Conservation (phyloP, 2,113 vertebrate species). For the Leptobrachium leishanense region DNA sequence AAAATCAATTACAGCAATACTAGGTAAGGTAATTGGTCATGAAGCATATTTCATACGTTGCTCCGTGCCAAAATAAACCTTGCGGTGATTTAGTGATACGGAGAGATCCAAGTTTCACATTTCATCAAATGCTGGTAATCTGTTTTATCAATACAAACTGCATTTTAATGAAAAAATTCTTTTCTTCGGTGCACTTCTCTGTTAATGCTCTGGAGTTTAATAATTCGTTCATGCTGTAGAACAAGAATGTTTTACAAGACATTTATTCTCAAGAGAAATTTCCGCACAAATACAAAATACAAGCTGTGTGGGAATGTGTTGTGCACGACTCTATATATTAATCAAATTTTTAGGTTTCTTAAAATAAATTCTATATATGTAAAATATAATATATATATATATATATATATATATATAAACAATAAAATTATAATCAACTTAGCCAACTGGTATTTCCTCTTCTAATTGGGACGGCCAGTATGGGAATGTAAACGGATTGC, state of each 20-base stretch:
- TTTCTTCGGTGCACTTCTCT: conserved; percentile 77
- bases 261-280: conserved; percentile 77
- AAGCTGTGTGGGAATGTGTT: conserved; percentile 71
- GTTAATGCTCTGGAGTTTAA: conserved; percentile 74
- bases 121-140: conserved; percentile 79
- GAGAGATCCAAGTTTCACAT: conserved; percentile 76
- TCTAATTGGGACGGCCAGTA: background rate
- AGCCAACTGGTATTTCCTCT: background rate
- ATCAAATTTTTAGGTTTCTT: conserved; percentile 56
- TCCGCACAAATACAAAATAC: conserved; percentile 75
- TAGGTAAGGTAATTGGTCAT: conserved; percentile 64
- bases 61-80: conserved; percentile 74
- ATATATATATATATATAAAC: background rate
- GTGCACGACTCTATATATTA: conserved; percentile 63
- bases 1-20: conserved; percentile 62
- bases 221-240: conserved; percentile 77
- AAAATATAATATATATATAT: background rate
- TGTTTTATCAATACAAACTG: conserved; percentile 81
- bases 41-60: conserved; percentile 64
- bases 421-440: background rate
- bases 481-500: background rate
- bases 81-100: conserved; percentile 69
- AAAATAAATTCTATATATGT: conserved; percentile 7
- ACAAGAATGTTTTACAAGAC: conserved; percentile 80
- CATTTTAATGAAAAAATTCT: conserved; percentile 81